phyloP scores from a whole-genome alignment of 2,888 invertebrate species.

The Carcina quercana region DNA sequence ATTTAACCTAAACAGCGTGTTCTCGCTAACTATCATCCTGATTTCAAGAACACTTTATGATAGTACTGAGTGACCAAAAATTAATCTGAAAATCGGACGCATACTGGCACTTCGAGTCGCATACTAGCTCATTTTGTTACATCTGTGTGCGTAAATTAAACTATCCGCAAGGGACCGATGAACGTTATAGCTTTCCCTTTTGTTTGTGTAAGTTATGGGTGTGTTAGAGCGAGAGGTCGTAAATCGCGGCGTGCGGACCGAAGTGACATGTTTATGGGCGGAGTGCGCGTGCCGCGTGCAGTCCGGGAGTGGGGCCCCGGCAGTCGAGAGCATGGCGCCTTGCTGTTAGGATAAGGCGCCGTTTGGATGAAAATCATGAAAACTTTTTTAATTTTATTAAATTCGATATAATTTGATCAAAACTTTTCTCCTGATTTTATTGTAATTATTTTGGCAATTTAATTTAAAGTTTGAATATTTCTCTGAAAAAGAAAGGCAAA shows the following conservation, averaged over 20 bases:
- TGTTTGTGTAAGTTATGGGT: conserved; percentile 68
- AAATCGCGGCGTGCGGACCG: conserved; percentile 62
- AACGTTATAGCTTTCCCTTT: conserved; percentile 74
- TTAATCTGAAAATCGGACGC: conserved; percentile 32
- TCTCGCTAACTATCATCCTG: too few relatives aligned
- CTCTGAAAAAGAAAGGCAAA: too few relatives aligned
- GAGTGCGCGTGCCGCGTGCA: conserved; percentile 52
- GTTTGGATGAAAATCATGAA: conserved; percentile 6
- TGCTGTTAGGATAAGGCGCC: conserved; percentile 18
- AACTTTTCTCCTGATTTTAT: neutral
- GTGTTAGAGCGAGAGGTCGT: conserved; percentile 72
- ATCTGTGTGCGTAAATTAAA: conserved; percentile 71
- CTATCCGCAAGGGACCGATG: conserved; percentile 73
- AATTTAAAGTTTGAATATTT: neutral
- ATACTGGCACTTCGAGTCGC: conserved; percentile 45
- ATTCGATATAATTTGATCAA: neutral
- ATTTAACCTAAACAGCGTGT: conserved; percentile 33
- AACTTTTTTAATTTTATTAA: neutral
- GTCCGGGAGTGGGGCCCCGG: conserved; percentile 51
- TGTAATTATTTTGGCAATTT: neutral
- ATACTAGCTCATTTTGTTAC: conserved; percentile 65
- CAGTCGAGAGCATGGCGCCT: conserved; percentile 69
- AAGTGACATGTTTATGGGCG: conserved; percentile 75
- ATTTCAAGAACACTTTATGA: too few relatives aligned
- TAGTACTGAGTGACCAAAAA: too few relatives aligned